Evolutionary conservation across 2,888 invertebrate species (phyloP).

Genomic region (Congeria kusceri): DNA sequence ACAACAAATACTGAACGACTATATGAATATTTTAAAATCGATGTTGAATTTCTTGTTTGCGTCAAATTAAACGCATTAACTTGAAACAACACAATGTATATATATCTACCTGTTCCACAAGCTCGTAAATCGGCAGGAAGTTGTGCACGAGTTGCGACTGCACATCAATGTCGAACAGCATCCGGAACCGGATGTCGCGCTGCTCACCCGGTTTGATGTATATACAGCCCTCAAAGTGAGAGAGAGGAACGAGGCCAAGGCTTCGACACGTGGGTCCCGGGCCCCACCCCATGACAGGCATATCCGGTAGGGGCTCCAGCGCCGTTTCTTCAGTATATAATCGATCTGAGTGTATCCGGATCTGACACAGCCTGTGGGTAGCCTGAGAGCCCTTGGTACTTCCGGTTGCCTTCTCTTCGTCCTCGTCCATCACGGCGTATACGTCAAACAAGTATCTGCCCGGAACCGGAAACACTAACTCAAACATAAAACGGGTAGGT

Average conservation of each 20-base stretch:
- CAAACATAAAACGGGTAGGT: slow-evolving; percentile 57
- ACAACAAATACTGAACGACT: no score
- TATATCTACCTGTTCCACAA: slow-evolving; percentile 52
- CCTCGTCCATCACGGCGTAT: slow-evolving; percentile 27
- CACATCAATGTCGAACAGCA: slow-evolving; percentile 57
- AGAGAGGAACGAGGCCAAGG: slow-evolving; percentile 57
- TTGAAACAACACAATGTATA: no score
- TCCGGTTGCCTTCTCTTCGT: not conserved
- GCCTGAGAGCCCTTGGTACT: not conserved
- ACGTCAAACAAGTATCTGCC: slow-evolving; percentile 66
- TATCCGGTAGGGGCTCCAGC: slow-evolving; percentile 60
- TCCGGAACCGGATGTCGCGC: slow-evolving; percentile 58
- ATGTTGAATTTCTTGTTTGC: no score
- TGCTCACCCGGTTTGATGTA: slow-evolving; percentile 60
- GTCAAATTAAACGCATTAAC: no score
- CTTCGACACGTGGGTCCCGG: slow-evolving; percentile 59
- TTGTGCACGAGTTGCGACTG: slow-evolving; percentile 58
- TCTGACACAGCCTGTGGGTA: slow-evolving; percentile 48
- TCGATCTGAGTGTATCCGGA: slow-evolving; percentile 56
- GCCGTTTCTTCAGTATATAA: slow-evolving; percentile 48
- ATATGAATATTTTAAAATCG: no score
- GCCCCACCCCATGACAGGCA: slow-evolving; percentile 68
- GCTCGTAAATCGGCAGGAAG: slow-evolving; percentile 50
- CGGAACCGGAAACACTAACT: slow-evolving; percentile 59
- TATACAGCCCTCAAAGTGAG: slow-evolving; percentile 62